phyloP scores from a whole-genome alignment of 2,797 vertebrate species.

The Aplochiton taeniatus region DNA sequence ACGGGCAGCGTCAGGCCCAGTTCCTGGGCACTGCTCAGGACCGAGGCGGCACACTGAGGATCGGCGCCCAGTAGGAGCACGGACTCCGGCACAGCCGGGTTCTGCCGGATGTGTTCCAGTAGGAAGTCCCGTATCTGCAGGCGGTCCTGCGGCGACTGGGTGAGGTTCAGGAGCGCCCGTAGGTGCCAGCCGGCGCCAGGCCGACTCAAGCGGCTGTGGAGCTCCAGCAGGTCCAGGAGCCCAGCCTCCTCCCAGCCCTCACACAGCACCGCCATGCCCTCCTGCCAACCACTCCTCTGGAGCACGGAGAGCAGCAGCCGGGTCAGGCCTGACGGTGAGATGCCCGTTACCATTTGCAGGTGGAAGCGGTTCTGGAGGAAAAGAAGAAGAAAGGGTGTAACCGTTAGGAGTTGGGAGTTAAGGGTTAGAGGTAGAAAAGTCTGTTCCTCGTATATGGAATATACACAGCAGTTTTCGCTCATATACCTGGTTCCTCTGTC shows the following conservation, averaged over 20 bases:
- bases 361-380: constrained; percentile 83
- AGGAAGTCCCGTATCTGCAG: constrained; percentile 67
- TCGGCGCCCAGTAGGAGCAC: constrained; percentile 81
- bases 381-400: background rate
- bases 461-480: no score
- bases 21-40: constrained; percentile 75
- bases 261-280: constrained; percentile 81
- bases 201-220: constrained; percentile 37
- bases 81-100: constrained; percentile 63
- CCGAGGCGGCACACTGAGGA: constrained; percentile 49
- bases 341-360: constrained; percentile 82
- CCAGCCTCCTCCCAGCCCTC: constrained; percentile 76
- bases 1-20: constrained; percentile 73
- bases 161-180: constrained; percentile 77
- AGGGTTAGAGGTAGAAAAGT: background rate
- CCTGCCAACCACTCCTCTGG: constrained; percentile 76
- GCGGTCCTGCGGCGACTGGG: constrained; percentile 58
- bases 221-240: constrained; percentile 77
- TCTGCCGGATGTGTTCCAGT: constrained; percentile 63
- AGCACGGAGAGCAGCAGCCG: constrained; percentile 78
- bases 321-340: constrained; percentile 76
- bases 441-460: no score
- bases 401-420: background rate
- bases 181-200: constrained; percentile 60
- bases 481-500: no score